phyloP scores from a whole-genome alignment of 2,113 vertebrate genomes.

The Rhegmatorhina hoffmannsi region DNA sequence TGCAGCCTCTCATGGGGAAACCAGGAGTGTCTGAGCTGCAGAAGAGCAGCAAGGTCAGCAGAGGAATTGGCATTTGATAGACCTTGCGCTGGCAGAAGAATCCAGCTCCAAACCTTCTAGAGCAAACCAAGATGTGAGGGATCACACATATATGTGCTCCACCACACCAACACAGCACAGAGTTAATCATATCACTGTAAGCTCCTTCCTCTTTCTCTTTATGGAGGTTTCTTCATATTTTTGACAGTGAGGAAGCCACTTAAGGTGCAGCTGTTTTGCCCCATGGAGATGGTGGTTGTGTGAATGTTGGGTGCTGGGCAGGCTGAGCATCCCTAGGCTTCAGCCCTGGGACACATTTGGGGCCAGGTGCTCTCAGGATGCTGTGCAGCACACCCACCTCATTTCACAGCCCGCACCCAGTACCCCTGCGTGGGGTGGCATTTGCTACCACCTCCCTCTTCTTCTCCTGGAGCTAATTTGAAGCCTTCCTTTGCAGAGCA shows the following conservation, averaged over 20 bases:
- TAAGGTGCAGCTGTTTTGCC: neutral
- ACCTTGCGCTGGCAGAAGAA: neutral
- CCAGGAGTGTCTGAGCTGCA: neutral
- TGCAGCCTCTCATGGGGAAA: neutral
- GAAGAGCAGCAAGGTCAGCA: neutral
- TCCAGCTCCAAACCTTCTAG: neutral
- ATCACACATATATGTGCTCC: accelerated
- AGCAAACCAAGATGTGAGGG: neutral
- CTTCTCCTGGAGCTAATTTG: neutral
- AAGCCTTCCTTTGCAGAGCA: conserved; percentile 22
- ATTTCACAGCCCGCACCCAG: accelerated
- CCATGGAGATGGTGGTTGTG: accelerated
- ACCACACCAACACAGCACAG: accelerated
- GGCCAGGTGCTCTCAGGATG: neutral
- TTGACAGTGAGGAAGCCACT: neutral
- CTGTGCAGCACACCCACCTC: neutral
- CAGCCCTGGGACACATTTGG: accelerated
- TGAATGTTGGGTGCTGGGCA: neutral
- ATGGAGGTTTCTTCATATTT: neutral
- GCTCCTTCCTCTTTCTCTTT: neutral
- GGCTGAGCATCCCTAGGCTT: neutral
- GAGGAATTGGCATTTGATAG: neutral
- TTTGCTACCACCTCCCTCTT: neutral
- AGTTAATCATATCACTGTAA: neutral
- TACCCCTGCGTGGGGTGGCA: neutral